A percentile compares a stretch with the other conserved stretches of the same genome.
These are phyloP conservation scores for Sturmia bella DNA, from an alignment of 2,888 invertebrate species.

Conservation along the genomic window DNA sequence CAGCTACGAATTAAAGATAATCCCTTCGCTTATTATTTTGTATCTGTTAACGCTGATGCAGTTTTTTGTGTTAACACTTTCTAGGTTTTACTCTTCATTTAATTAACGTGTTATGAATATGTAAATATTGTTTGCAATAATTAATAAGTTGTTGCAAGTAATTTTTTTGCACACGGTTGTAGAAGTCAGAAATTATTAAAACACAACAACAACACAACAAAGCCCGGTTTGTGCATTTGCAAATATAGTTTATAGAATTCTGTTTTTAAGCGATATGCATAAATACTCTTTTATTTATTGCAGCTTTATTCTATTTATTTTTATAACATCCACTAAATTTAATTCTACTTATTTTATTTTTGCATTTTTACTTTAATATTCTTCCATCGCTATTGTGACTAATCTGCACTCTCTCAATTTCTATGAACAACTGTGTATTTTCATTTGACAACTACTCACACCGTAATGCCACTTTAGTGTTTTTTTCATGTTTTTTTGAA, in stretches of 20 bases:
- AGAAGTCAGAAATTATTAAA: conserved; percentile 9
- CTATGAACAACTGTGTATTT: conserved; percentile 53
- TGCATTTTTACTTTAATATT: conserved; percentile 2
- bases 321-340: conserved; percentile 4
- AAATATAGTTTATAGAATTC: too few relatives aligned
- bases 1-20: background rate
- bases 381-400: conserved; percentile 9
- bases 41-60: background rate
- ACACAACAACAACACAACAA: too few relatives aligned
- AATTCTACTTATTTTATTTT: conserved; percentile 1
- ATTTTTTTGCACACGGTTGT: conserved; percentile 10
- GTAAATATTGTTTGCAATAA: background rate
- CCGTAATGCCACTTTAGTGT: background rate
- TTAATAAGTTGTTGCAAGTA: background rate
- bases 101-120: background rate
- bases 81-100: conserved; percentile 5
- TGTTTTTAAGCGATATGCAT: too few relatives aligned
- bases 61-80: background rate
- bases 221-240: background rate
- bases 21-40: background rate
- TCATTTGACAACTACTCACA: conserved; percentile 5
- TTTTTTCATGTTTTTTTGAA: conserved; percentile 1
- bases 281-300: conserved; percentile 12
- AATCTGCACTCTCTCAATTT: conserved; percentile 42
- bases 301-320: background rate